These are phyloP conservation scores for Lipotes vexillifer DNA, from an alignment of 2,113 vertebrate genomes.

Conservation along the genomic window DNA sequence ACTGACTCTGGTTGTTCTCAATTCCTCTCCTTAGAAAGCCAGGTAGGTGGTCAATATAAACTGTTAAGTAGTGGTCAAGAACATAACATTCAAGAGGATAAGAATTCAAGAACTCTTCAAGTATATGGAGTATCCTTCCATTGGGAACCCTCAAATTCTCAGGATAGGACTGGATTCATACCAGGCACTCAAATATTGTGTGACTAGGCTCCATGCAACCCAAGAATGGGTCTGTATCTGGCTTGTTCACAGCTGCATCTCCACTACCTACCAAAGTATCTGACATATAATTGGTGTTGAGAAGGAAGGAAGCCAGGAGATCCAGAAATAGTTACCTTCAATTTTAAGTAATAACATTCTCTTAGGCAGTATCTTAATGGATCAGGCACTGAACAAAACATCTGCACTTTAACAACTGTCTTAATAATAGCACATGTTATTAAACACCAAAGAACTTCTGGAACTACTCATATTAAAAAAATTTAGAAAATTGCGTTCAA, in stretches of 20 bases:
- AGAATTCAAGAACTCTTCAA: neutral
- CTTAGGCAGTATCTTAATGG: constrained; percentile 19
- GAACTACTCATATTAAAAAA: constrained; percentile 68
- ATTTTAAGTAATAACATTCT: neutral
- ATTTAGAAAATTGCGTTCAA: constrained; percentile 72
- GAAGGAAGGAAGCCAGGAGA: neutral
- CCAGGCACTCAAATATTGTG: neutral
- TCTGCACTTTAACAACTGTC: constrained; percentile 48
- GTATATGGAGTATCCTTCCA: neutral
- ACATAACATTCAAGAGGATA: neutral
- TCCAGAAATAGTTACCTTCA: neutral
- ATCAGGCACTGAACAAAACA: constrained; percentile 53
- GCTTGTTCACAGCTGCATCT: neutral
- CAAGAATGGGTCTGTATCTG: neutral
- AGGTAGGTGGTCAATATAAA: neutral
- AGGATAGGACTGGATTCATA: neutral
- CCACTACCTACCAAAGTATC: neutral
- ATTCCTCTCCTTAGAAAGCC: neutral
- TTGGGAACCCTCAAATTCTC: constrained; percentile 8
- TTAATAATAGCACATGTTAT: constrained; percentile 69
- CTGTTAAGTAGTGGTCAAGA: neutral
- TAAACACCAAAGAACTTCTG: constrained; percentile 70
- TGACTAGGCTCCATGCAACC: neutral
- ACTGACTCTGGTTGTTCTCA: neutral
- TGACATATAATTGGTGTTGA: neutral